Conservation (phyloP, 2,113 vertebrate species). For the Arothron firmamentum region DNA sequence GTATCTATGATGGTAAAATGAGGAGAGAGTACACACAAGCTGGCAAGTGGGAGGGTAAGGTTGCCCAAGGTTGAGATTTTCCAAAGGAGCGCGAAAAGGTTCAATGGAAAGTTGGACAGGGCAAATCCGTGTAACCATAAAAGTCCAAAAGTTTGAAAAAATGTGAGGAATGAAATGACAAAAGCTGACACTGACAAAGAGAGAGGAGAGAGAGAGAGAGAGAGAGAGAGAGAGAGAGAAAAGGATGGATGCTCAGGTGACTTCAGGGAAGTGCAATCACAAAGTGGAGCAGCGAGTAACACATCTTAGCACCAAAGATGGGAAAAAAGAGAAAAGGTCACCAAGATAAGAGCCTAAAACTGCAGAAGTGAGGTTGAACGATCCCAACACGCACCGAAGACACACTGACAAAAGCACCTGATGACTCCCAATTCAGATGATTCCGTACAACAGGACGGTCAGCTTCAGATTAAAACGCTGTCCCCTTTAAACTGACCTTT, state of each 20-base stretch:
- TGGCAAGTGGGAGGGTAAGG: neutral
- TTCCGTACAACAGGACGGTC: neutral
- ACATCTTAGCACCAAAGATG: conserved; percentile 12
- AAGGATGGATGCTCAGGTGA: neutral
- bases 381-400: neutral
- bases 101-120: conserved; percentile 65
- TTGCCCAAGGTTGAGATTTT: conserved; percentile 52
- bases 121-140: conserved; percentile 58
- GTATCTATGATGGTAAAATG: neutral
- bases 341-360: neutral
- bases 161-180: conserved; percentile 19
- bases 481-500: conserved; percentile 13
- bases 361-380: conserved; percentile 7
- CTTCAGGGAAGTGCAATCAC: conserved; percentile 5
- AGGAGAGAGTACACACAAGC: neutral
- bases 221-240: too few relatives aligned
- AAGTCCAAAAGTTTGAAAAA: conserved; percentile 61
- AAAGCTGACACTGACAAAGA: neutral
- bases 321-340: neutral
- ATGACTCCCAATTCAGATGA: too few relatives aligned
- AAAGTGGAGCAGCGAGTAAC: neutral
- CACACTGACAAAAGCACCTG: conserved; percentile 3
- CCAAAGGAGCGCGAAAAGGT: conserved; percentile 41
- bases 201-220: too few relatives aligned
- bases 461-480: neutral